Conservation (phyloP, 2,888 invertebrate species). For the Ennomos fuscantarius region DNA sequence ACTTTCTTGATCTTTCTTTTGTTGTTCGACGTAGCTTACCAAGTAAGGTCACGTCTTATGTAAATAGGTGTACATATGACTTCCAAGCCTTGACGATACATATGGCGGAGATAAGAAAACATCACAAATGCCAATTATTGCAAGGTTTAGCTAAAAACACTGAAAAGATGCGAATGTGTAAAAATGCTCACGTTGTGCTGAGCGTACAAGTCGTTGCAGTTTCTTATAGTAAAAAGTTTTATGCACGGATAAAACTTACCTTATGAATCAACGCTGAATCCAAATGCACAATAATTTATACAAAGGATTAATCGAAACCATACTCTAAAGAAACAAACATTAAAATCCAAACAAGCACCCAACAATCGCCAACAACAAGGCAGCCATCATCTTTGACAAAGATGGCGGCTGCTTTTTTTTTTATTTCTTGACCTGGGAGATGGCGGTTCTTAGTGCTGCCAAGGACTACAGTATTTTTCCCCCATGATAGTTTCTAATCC, state of each 20-base stretch:
- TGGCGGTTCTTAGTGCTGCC: constrained; percentile 14
- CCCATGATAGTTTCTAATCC: too few species aligned
- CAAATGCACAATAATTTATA: constrained; percentile 54
- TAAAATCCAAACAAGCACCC: constrained; percentile 79
- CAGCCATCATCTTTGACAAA: constrained; percentile 74
- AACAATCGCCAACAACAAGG: constrained; percentile 83
- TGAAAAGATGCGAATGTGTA: constrained; percentile 34
- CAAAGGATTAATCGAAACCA: constrained; percentile 59
- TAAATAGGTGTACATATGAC: constrained; percentile 44
- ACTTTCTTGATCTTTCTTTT: constrained; percentile 56
- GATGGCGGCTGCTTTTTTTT: constrained; percentile 62
- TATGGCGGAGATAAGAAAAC: constrained; percentile 1
- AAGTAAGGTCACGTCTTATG: constrained; percentile 63
- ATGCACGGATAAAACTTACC: constrained; percentile 58
- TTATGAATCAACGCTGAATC: constrained; percentile 53
- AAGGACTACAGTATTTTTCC: too few species aligned
- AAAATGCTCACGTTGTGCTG: constrained; percentile 73
- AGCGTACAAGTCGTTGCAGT: constrained; percentile 47
- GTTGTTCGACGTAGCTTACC: constrained; percentile 50
- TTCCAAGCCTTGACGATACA: constrained; percentile 14
- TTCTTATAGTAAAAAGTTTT: constrained; percentile 18
- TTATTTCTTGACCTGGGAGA: too few species aligned
- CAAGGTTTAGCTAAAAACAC: constrained; percentile 26
- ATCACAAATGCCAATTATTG: neutral
- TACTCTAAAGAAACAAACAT: constrained; percentile 76